These are phyloP conservation scores for Podotricha telesiphe DNA, from an alignment of 2,888 invertebrate species.

Conservation along the genomic window DNA sequence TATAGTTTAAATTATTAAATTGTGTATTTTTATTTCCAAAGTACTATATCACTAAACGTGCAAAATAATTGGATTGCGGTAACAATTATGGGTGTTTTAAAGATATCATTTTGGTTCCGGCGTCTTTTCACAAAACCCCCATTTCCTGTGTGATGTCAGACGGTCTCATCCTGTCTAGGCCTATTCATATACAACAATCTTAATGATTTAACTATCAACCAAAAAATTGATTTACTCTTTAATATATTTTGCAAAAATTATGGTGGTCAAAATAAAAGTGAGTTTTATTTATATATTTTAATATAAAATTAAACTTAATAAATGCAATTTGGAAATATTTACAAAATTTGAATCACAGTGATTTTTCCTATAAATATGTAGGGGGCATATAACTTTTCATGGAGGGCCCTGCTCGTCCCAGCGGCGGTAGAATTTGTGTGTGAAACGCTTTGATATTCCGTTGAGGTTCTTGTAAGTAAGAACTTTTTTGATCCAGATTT, in stretches of 20 bases:
- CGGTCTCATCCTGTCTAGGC: constrained; percentile 44
- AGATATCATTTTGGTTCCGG: constrained; percentile 44
- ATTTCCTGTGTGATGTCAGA: constrained; percentile 44
- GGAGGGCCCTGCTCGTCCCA: constrained; percentile 76
- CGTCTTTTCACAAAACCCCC: constrained; percentile 46
- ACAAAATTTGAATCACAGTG: constrained; percentile 60
- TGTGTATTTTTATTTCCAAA: constrained; percentile 11
- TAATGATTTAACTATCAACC: constrained; percentile 35
- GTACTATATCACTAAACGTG: constrained; percentile 29
- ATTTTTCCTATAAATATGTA: constrained; percentile 59
- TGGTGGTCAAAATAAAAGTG: neutral
- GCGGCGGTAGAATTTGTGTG: constrained; percentile 63
- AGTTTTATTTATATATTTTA: neutral
- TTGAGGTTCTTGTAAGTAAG: constrained; percentile 58
- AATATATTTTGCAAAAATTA: neutral
- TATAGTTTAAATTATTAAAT: neutral
- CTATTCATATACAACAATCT: constrained; percentile 40
- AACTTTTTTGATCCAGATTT: constrained; percentile 54
- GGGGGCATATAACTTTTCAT: constrained; percentile 75
- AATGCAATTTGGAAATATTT: constrained; percentile 60
- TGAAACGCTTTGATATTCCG: constrained; percentile 59
- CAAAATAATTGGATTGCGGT: constrained; percentile 43
- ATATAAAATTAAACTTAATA: constrained; percentile 59
- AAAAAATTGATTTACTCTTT: constrained; percentile 30
- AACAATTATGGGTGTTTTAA: constrained; percentile 44